A percentile compares a stretch with the other conserved stretches of the same genome.
phyloP scores from a whole-genome alignment of 1,140 invertebrate genomes.

The Periplaneta americana region DNA sequence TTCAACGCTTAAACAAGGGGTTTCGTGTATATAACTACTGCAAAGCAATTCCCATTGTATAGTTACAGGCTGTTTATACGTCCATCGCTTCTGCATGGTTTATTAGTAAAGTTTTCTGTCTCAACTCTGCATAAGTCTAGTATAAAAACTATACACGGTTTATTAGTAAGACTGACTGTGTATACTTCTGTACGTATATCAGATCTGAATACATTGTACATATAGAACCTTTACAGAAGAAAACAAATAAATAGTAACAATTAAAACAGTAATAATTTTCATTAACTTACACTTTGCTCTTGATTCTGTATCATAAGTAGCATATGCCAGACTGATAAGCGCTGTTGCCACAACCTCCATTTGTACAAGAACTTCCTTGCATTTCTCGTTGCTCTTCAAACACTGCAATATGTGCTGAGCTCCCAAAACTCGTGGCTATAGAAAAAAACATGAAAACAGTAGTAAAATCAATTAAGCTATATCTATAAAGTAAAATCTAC shows the following conservation, averaged over 20 bases:
- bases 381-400: constrained; percentile 22
- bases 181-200: not conserved
- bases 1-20: too few species aligned
- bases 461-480: too few species aligned
- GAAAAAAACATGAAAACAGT: constrained; percentile 10
- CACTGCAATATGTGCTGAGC: constrained; percentile 30
- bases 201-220: not conserved
- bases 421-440: constrained; percentile 28
- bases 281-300: not conserved
- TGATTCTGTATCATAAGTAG: not conserved
- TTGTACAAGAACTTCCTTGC: constrained; percentile 28
- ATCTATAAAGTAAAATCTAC: too few species aligned
- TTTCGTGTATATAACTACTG: too few species aligned
- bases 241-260: not conserved
- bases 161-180: too few species aligned
- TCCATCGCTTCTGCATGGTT: too few species aligned
- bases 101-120: not conserved
- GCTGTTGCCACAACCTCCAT: constrained; percentile 30
- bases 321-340: constrained; percentile 27
- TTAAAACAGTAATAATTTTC: not conserved
- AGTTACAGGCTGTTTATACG: too few species aligned
- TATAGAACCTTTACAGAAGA: not conserved
- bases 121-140: too few species aligned
- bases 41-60: too few species aligned
- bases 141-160: too few species aligned